Evolutionary conservation across 2,888 invertebrate genomes (phyloP), one percentile per base, ranked within the genome.

Genomic region (Lottia gigantea): DNA sequence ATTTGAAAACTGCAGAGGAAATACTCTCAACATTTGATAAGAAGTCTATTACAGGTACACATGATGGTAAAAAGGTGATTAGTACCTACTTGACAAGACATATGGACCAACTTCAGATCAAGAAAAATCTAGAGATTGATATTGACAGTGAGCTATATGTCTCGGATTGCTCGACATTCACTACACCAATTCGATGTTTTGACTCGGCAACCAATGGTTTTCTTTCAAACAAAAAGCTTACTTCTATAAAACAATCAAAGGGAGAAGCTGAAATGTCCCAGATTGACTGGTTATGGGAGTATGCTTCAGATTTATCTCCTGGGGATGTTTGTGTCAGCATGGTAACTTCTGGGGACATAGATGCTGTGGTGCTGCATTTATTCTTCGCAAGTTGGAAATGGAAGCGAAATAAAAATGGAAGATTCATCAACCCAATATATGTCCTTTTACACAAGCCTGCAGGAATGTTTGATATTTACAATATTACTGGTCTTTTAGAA

Each of bases 221-320:
- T 45, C 19, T 11, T 19, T n/a, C 40, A 16, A n/a, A 45, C 14
- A 16, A 15, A 4, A n/a, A 64, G 16, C 64, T 16, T 12, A 40
- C n/a, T 40, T 16, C n/a, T 19, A 40, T 45, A 15, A 11, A 45
- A 25, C 67, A 67, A 61, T 40, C 61, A 14, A 66, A 66, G 16
- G 67, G 67, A 12, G 66, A 66, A 55, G 55, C 66, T 23, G 66
- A 46, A 49, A 66, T 66, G 55, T 4, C 66, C 3, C 47, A 67
- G 31, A 14, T 40, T 16, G 67, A 67, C 19, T 67, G 67, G 67
- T 31, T 67, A 14, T 8, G 11, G 16, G 49, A 16, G 11, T 55
- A n/a, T 26, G 16, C 47, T 19, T 61, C 31, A 16, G 14, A 25
- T 19, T 31, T 67, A n/a, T 19, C 25, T n/a, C 31, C 49, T 11